Percentiles rank a stretch among this genome's conserved stretches.
Evolutionary conservation across 2,888 invertebrate species (phyloP).

Genomic region (Enoplolaimus lenunculus): DNA sequence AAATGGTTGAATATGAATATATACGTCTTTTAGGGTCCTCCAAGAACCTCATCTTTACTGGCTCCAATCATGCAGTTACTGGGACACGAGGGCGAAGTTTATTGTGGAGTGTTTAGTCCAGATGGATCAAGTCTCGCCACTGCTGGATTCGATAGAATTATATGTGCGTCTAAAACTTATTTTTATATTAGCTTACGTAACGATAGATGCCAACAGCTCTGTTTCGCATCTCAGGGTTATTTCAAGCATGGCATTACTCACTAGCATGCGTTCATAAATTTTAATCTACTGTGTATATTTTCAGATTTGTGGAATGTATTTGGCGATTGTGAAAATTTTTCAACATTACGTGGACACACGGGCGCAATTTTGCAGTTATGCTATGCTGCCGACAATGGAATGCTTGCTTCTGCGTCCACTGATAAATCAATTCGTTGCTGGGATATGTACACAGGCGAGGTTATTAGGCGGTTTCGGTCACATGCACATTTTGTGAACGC

Average conservation of each 20-base stretch:
- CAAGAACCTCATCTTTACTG: conserved; percentile 65
- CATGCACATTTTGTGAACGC: conserved; percentile 52
- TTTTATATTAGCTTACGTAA: conserved; percentile 8
- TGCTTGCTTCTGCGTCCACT: conserved; percentile 75
- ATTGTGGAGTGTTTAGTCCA: conserved; percentile 78
- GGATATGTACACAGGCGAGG: conserved; percentile 74
- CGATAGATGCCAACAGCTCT: neutral
- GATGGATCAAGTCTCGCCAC: conserved; percentile 87
- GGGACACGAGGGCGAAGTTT: conserved; percentile 93
- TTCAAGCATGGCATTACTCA: neutral
- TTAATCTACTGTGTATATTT: no score
- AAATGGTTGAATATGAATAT: no score
- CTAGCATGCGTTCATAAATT: neutral
- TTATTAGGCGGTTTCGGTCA: conserved; percentile 66
- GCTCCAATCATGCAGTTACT: conserved; percentile 88
- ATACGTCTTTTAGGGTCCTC: no score
- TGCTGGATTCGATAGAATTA: conserved; percentile 82
- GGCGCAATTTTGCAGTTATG: conserved; percentile 81
- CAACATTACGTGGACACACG: conserved; percentile 78
- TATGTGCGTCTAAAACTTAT: conserved; percentile 56
- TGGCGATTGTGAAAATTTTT: conserved; percentile 92
- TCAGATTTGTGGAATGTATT: conserved; percentile 78
- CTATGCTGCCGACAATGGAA: conserved; percentile 40
- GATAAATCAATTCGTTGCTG: conserved; percentile 87
- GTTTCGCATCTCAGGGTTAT: conserved; percentile 15